These are phyloP conservation scores for Xanthia togata DNA, from an alignment of 2,888 invertebrate species.

Conservation along the genomic window DNA sequence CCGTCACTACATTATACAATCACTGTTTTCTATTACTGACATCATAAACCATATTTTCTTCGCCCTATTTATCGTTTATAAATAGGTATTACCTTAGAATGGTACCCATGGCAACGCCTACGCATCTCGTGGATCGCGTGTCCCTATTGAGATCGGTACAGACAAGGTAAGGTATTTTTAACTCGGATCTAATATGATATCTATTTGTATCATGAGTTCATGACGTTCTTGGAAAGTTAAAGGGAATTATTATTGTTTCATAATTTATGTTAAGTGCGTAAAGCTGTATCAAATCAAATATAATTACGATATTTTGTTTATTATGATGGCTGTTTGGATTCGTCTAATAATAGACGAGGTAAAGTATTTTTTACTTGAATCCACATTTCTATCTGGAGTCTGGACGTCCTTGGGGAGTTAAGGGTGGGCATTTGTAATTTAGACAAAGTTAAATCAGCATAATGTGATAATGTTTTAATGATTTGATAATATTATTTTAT, in stretches of 20 bases:
- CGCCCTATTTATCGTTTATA: conserved; percentile 66
- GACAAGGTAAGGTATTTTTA: conserved; percentile 73
- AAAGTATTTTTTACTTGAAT: conserved; percentile 74
- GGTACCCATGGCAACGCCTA: conserved; percentile 79
- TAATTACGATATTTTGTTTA: conserved; percentile 17
- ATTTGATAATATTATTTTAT: background rate
- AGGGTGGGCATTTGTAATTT: conserved; percentile 45
- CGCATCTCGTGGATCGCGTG: conserved; percentile 72
- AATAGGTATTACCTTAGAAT: conserved; percentile 70
- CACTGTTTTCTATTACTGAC: conserved; percentile 6
- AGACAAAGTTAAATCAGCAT: conserved; percentile 15
- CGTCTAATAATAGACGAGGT: conserved; percentile 56
- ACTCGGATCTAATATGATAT: conserved; percentile 66
- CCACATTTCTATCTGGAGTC: conserved; percentile 67
- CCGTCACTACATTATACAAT: conserved; percentile 4
- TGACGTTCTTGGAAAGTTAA: conserved; percentile 67
- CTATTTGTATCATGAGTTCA: conserved; percentile 66
- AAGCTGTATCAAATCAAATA: background rate
- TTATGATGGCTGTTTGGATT: conserved; percentile 40
- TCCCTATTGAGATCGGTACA: conserved; percentile 63
- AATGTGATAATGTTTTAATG: conserved; percentile 21
- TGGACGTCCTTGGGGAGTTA: conserved; percentile 67
- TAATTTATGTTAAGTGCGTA: background rate
- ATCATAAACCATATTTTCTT: conserved; percentile 35
- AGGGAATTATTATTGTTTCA: conserved; percentile 21